phyloP scores from a whole-genome alignment of 2,888 invertebrate species.

The Netelia melanura region DNA sequence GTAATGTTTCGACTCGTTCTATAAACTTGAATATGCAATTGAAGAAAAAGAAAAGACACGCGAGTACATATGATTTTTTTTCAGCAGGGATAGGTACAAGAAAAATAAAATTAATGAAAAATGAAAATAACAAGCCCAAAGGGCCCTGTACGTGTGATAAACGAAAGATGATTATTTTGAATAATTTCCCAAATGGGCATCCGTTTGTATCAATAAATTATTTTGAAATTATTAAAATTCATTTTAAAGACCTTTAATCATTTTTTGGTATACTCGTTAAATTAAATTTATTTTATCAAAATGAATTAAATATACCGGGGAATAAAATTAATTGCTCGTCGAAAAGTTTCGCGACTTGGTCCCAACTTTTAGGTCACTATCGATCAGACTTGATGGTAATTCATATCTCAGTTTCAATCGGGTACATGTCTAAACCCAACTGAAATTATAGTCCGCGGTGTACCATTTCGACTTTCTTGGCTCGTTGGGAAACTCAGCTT shows the following conservation, averaged over 20 bases:
- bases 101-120: neutral
- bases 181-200: no score
- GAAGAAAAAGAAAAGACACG: no score
- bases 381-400: neutral
- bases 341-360: neutral
- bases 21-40: neutral
- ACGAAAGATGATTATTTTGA: no score
- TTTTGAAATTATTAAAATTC: neutral
- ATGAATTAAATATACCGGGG: neutral
- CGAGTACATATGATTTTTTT: no score
- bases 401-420: neutral
- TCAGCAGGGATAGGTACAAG: neutral
- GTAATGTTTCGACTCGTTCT: neutral
- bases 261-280: no score
- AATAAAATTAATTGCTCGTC: neutral
- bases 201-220: no score
- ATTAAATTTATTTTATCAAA: neutral
- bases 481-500: constrained; percentile 42
- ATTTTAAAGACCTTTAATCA: neutral
- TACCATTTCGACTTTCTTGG: constrained; percentile 52
- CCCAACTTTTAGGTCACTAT: neutral
- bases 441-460: neutral
- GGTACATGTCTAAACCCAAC: constrained; percentile 8
- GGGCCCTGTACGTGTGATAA: no score
- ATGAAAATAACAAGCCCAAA: neutral